Conservation (phyloP, 1,140 invertebrate genomes). For the Steinernema khuongi region DNA sequence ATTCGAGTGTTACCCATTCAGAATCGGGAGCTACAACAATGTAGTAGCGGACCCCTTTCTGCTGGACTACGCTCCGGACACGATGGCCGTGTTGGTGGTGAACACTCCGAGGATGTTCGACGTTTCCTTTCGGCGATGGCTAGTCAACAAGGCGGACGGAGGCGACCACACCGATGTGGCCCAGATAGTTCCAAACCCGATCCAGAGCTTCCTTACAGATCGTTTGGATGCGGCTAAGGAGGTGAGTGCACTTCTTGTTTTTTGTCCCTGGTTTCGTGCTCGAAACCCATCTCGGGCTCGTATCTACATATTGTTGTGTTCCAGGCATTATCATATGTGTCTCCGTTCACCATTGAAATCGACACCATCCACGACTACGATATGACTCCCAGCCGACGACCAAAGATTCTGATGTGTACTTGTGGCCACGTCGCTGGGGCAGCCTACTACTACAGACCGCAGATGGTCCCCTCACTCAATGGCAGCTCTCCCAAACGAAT, state of each 20-base stretch:
- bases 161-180: conserved; percentile 25
- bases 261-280: neutral
- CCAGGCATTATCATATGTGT: conserved; percentile 15
- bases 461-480: neutral
- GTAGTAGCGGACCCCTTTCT: conserved; percentile 28
- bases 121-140: conserved; percentile 36
- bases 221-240: neutral
- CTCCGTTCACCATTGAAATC: too few relatives aligned
- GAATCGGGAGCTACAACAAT: conserved; percentile 35
- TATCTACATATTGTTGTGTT: too few relatives aligned
- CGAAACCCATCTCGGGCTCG: too few relatives aligned
- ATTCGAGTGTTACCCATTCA: conserved; percentile 40
- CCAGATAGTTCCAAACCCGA: conserved; percentile 29
- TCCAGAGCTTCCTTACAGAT: conserved; percentile 35
- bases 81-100: conserved; percentile 33
- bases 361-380: conserved; percentile 40
- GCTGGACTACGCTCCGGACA: conserved; percentile 18
- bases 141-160: conserved; percentile 18
- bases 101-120: conserved; percentile 45
- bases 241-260: neutral
- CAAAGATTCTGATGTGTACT: conserved; percentile 44
- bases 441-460: conserved; percentile 38
- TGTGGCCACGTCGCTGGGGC: conserved; percentile 41
- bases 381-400: conserved; percentile 33
- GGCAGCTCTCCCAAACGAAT: neutral